Evolutionary conservation across 2,888 invertebrate species (phyloP).

Genomic region (Drosophila affinis): DNA sequence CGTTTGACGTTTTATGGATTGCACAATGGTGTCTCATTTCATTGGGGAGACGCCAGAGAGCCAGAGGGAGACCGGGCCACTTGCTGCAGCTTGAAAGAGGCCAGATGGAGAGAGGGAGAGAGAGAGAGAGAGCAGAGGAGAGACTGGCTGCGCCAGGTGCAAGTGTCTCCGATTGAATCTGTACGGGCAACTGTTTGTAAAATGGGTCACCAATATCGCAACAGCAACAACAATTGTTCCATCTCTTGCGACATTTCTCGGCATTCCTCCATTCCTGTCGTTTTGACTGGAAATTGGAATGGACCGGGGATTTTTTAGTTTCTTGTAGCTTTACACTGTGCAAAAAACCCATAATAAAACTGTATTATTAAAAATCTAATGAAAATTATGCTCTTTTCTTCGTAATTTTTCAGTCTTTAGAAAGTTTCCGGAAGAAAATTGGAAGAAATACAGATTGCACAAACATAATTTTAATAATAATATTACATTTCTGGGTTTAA

Average conservation of each 20-base stretch:
- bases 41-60: background rate
- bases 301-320: background rate
- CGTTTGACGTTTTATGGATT: slow-evolving; percentile 43
- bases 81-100: background rate
- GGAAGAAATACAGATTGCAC: too few species aligned
- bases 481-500: too few species aligned
- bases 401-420: too few species aligned
- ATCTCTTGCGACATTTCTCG: slow-evolving; percentile 35
- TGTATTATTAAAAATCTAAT: too few species aligned
- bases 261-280: slow-evolving; percentile 39
- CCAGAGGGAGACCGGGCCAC: background rate
- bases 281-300: slow-evolving; percentile 30
- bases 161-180: slow-evolving; percentile 14
- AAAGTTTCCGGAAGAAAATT: too few species aligned
- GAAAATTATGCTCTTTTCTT: too few species aligned
- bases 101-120: too few species aligned
- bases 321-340: background rate
- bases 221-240: slow-evolving; percentile 37
- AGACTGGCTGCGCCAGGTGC: slow-evolving; percentile 32
- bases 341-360: too few species aligned
- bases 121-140: background rate
- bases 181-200: slow-evolving; percentile 14
- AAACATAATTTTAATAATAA: too few species aligned
- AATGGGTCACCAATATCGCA: slow-evolving; percentile 30
- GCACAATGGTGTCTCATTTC: slow-evolving; percentile 38